Conservation (phyloP, 2,888 invertebrate genomes). For the Agrochola lota region DNA sequence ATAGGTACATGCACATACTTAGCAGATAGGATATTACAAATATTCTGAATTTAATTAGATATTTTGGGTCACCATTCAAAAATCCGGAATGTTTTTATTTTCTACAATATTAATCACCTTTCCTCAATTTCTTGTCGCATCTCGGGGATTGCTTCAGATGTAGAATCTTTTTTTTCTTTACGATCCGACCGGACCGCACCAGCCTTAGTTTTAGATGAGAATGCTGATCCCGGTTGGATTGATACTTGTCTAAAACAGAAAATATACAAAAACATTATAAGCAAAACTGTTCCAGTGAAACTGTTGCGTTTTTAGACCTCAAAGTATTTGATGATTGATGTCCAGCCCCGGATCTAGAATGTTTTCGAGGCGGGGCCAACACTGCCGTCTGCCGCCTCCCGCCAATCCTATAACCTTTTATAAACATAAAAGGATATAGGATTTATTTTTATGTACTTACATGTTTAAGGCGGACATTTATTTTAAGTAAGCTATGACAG, state of each 20-base stretch:
- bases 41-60: neutral
- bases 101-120: neutral
- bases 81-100: neutral
- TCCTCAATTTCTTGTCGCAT: neutral
- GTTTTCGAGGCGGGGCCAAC: too few relatives aligned
- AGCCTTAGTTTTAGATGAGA: neutral
- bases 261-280: neutral
- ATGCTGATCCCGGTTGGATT: slow-evolving; percentile 3
- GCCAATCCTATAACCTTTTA: too few relatives aligned
- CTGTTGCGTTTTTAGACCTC: too few relatives aligned
- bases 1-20: neutral
- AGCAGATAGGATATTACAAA: neutral
- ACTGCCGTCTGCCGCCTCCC: too few relatives aligned
- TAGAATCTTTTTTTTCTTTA: neutral
- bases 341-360: too few relatives aligned
- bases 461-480: too few relatives aligned
- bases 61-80: neutral
- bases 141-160: too few relatives aligned
- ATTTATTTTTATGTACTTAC: too few relatives aligned
- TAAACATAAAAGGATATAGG: too few relatives aligned
- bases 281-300: too few relatives aligned
- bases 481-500: too few relatives aligned
- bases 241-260: slow-evolving; percentile 47
- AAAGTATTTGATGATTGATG: too few relatives aligned
- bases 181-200: neutral